phyloP scores from a whole-genome alignment of 2,888 invertebrate species.

The Aphrophora alni region DNA sequence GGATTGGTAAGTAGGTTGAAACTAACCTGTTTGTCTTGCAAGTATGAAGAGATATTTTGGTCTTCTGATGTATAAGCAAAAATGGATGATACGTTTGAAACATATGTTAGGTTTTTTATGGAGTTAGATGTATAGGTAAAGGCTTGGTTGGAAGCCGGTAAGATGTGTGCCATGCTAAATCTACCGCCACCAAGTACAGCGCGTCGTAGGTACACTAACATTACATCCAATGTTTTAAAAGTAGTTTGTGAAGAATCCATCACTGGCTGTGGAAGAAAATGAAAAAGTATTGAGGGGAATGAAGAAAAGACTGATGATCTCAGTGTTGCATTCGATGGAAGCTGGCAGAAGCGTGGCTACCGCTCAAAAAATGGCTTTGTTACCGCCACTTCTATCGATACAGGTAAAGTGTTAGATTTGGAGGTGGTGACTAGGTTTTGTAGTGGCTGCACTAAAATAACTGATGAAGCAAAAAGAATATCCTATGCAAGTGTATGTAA shows the following conservation, averaged over 20 bases:
- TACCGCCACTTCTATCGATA: background rate
- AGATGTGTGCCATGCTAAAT: slow-evolving; percentile 31
- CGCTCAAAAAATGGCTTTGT: slow-evolving; percentile 3
- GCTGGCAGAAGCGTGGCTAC: slow-evolving; percentile 1
- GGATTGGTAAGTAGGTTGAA: slow-evolving; percentile 12
- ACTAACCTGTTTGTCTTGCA: slow-evolving; percentile 14
- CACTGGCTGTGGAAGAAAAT: background rate
- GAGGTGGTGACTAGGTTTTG: background rate
- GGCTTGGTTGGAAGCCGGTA: background rate
- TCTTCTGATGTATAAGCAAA: slow-evolving; percentile 18
- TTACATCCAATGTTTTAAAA: background rate
- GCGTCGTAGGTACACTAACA: slow-evolving; percentile 6
- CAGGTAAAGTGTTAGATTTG: background rate
- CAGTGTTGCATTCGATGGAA: background rate
- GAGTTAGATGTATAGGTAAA: slow-evolving; percentile 22
- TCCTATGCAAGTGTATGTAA: slow-evolving; percentile 18
- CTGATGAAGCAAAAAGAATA: slow-evolving; percentile 2
- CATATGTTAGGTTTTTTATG: slow-evolving; percentile 30
- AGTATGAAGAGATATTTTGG: slow-evolving; percentile 8
- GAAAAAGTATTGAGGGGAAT: background rate
- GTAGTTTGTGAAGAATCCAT: slow-evolving; percentile 28
- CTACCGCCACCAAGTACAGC: slow-evolving; percentile 26
- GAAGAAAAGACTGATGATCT: slow-evolving; percentile 6
- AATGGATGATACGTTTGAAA: slow-evolving; percentile 25
- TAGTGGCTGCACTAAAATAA: slow-evolving; percentile 9